Conservation (phyloP, 1,140 invertebrate genomes). For the Arion vulgaris region DNA sequence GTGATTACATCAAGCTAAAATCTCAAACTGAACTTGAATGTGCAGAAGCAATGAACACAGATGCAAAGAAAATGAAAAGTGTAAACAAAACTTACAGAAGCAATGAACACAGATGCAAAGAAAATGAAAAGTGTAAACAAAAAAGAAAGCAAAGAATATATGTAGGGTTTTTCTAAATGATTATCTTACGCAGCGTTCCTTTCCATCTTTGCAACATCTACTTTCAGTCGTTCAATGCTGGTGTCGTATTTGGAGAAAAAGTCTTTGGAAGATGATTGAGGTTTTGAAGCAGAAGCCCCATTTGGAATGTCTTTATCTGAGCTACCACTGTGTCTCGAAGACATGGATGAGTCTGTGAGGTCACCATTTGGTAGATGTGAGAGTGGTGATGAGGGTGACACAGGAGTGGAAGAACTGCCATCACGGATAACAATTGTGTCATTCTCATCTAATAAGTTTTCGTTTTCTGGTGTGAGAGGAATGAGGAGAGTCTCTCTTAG, state of each 20-base stretch:
- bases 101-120: too few relatives aligned
- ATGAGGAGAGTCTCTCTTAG: slow-evolving; percentile 57
- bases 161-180: not conserved
- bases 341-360: not conserved
- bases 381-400: not conserved
- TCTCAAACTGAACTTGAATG: too few relatives aligned
- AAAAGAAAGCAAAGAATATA: too few relatives aligned
- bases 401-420: not conserved
- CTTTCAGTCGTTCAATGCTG: slow-evolving; percentile 60
- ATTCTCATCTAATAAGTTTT: slow-evolving; percentile 43
- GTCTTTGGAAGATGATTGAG: slow-evolving; percentile 46
- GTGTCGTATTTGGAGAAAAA: slow-evolving; percentile 64
- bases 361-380: slow-evolving; percentile 23
- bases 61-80: not conserved
- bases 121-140: not conserved
- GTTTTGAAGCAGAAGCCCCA: not conserved
- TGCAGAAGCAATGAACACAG: too few relatives aligned
- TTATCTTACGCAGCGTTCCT: slow-evolving; percentile 44
- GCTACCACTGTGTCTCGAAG: not conserved
- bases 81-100: not conserved
- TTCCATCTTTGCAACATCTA: slow-evolving; percentile 61
- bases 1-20: too few relatives aligned
- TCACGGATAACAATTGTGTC: slow-evolving; percentile 39
- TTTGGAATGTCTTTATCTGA: not conserved
- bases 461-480: slow-evolving; percentile 55